These are phyloP conservation scores for Oenanthe melanoleuca DNA, from an alignment of 2,113 vertebrate genomes.

Conservation along the genomic window DNA sequence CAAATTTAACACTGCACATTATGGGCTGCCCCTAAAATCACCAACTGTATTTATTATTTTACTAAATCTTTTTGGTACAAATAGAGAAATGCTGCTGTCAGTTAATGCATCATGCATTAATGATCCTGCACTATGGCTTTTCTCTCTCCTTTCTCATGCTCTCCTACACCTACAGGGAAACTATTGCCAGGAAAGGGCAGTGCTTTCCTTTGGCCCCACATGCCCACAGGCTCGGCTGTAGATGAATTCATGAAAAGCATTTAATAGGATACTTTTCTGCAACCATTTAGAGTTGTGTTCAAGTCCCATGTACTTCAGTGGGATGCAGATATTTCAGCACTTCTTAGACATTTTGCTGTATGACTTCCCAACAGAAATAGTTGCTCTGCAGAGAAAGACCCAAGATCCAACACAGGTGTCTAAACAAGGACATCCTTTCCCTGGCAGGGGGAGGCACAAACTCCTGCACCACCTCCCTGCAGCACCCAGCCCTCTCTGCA, in stretches of 20 bases:
- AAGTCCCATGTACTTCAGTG: fast-evolving
- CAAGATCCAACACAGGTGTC: fast-evolving
- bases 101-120: not conserved
- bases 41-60: not conserved
- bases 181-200: not conserved
- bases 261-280: not conserved
- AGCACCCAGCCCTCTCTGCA: not conserved
- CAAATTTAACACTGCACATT: not conserved
- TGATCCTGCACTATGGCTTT: not conserved
- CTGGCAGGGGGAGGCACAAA: not conserved
- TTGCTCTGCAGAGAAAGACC: not conserved
- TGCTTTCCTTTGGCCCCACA: not conserved
- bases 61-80: not conserved
- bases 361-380: not conserved
- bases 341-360: not conserved
- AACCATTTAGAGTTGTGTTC: not conserved
- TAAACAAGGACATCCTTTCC: not conserved
- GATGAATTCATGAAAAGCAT: not conserved
- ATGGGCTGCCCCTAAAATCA: not conserved
- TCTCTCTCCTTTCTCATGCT: not conserved
- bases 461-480: not conserved
- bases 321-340: not conserved
- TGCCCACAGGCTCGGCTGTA: not conserved
- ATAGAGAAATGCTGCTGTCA: not conserved
- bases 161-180: not conserved